Evolutionary conservation across 1,140 invertebrate genomes (phyloP), one percentile per base, ranked within the genome.

Genomic region (Lineus longissimus): DNA sequence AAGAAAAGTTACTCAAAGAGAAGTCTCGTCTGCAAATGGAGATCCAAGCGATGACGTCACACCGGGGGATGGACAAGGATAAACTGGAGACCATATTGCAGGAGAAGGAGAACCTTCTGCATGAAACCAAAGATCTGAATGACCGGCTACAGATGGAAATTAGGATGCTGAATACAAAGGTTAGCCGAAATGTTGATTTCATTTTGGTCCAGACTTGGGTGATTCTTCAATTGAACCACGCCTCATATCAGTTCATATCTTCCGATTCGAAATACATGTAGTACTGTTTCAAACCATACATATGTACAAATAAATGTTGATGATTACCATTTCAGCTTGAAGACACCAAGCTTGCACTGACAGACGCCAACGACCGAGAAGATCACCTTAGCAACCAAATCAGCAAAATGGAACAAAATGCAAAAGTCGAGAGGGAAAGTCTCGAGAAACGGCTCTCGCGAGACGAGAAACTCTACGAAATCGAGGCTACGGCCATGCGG

Each of bases 1-100:
- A 68, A 43, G 63, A 68, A 17, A 55, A 43, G 30, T 40, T 68
- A 40, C 45, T 68, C 58, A 41, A 23, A 1, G 66, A 68, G 30
- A 68, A 68, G n/a, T 27, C n/a, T 51, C 47, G 47, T 51, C 47
- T 51, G 47, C 47, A 51, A 51, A 4, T 27, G 4, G 47, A 51
- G 47, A 19, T 36, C 33, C 33, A 36, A 15, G 33, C 33, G 33
- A 36, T 36, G 33, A 15, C 33, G 33, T 36, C 33, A 7, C 33
- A 36, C 33, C 33, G 47, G n/a, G 47, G 47, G 25, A 27, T 51
- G n/a, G 47, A 51, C 25, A 19, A 27, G 25, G 47, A 51, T 4
- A 51, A 51, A 51, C 47, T 51, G n/a, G 6, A 51, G 47, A 51
- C n/a, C 6, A 23, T 51, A 7, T n/a, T 51, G 9, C n/a, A 19